Base-by-base conservation (phyloP, 2,888 invertebrate species). In the Mesopsocus fuscifrons region DNA sequence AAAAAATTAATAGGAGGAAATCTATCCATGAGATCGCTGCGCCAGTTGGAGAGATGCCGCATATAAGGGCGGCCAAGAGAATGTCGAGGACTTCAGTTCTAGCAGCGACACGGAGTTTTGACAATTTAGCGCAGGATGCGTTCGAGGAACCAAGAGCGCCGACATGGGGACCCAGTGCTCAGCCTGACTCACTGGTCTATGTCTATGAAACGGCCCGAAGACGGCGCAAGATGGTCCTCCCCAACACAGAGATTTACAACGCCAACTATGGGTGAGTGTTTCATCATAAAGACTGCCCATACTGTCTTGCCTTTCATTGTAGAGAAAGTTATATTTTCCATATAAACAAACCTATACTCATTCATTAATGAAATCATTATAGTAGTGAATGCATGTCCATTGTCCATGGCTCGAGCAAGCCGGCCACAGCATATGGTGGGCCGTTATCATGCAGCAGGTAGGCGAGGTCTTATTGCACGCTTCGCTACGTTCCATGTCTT, bases 201-300 rank as follows among this genome's bases (percentile, higher is more conserved):
- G 48, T 49, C 15, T 49, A 49, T 44, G 48, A 48, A 40, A 47
- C 46, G 3, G 45, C 47, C 2, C 43, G 42, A 18, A 20, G 49
- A 30, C 42, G 34, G 21, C 41, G 46, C 41, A 49, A 48, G 43
- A 49, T 49, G 49, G 47, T 46, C 5, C 41, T 49, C 21, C 49
- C 49, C 35, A 45, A 45, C 11, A 38, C 20, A 6, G 38, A 38
- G 5, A 21, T 38, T 6, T 38, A 38, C 11, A 34, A 9, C 26
- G 11, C 6, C 8, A 15, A 17, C 20, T 38, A 18, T 21, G n/a
- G 38, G 38, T 38, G 20, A 38, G 26, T 26, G 6, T 26, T 26
- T 26, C 8, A 26, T 11, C 26, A 26, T 26, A n/a, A n/a, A n/a
- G n/a, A n/a, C n/a, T n/a, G n/a, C n/a, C n/a, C n/a, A n/a, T n/a